phyloP scores from a whole-genome alignment of 2,888 invertebrate species.

The Rhynchonema sp. region DNA sequence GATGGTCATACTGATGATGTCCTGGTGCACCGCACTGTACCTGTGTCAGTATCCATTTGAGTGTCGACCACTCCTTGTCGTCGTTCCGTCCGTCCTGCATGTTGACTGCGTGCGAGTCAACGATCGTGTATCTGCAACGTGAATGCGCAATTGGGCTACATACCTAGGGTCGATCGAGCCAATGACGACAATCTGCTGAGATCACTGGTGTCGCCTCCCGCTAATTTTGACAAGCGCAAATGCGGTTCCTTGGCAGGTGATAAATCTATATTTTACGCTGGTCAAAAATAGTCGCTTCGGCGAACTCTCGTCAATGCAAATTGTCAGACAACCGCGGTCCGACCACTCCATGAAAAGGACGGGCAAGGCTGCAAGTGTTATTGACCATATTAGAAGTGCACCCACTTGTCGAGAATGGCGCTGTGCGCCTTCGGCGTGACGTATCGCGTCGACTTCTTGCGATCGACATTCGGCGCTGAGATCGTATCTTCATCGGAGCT shows the following conservation, averaged over 20 bases:
- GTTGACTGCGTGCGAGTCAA: background rate
- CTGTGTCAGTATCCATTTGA: background rate
- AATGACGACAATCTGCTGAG: background rate
- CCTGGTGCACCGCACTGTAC: background rate
- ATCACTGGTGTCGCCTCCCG: background rate
- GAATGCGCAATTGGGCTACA: too few relatives aligned
- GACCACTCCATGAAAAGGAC: too few relatives aligned
- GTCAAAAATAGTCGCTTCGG: too few relatives aligned
- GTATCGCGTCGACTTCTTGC: too few relatives aligned
- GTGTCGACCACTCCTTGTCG: background rate
- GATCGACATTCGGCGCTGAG: too few relatives aligned
- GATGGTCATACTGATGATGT: background rate
- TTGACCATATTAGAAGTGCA: too few relatives aligned
- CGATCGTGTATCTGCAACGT: background rate
- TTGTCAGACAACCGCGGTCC: too few relatives aligned
- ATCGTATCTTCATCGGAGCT: background rate
- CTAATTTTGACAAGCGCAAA: background rate
- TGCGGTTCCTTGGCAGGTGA: background rate
- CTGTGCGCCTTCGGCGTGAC: too few relatives aligned
- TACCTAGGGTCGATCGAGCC: too few relatives aligned
- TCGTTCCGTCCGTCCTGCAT: background rate
- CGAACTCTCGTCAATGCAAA: too few relatives aligned
- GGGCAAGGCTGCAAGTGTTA: too few relatives aligned
- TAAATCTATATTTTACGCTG: background rate
- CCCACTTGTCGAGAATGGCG: too few relatives aligned